Evolutionary conservation across 30 jellyfish, hydroid and myxozoan genomes (phyloP).

Genomic region (Rhopilema esculentum): DNA sequence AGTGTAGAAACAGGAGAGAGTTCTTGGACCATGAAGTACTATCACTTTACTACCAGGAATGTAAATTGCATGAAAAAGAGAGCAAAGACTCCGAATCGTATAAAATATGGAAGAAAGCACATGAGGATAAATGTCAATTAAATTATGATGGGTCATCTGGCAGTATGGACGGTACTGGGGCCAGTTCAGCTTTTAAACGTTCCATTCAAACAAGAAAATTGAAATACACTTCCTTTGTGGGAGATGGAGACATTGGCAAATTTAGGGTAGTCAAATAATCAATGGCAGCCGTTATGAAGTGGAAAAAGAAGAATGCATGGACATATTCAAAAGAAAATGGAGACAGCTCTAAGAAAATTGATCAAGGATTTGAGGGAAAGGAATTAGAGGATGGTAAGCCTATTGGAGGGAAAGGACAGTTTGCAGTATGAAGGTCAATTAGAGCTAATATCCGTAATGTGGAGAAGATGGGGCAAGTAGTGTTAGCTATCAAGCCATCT

Average conservation of each 20-base stretch:
- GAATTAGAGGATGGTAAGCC: too few species aligned
- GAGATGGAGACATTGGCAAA: not conserved
- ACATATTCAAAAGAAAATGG: not conserved
- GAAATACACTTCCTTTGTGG: not conserved
- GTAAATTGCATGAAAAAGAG: not conserved
- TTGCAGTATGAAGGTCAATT: too few species aligned
- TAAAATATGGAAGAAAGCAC: not conserved
- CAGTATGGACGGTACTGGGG: constrained; percentile 15
- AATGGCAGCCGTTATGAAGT: not conserved
- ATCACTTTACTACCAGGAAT: not conserved
- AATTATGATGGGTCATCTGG: not conserved
- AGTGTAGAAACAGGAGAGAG: not conserved
- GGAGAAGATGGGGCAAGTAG: not conserved
- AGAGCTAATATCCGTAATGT: not conserved
- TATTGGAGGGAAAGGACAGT: too few species aligned
- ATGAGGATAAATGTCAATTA: not conserved
- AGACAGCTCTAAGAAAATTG: not conserved
- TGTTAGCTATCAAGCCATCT: not conserved
- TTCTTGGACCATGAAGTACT: not conserved
- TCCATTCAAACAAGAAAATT: not conserved
- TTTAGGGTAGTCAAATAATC: not conserved
- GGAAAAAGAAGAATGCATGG: constrained; percentile 1
- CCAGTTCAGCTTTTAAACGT: not conserved
- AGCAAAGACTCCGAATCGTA: not conserved
- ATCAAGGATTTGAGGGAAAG: not conserved